Percentiles rank a stretch among this genome's conserved stretches.
Conservation (phyloP, 2,888 invertebrate genomes). For the Xestobium rufovillosum region DNA sequence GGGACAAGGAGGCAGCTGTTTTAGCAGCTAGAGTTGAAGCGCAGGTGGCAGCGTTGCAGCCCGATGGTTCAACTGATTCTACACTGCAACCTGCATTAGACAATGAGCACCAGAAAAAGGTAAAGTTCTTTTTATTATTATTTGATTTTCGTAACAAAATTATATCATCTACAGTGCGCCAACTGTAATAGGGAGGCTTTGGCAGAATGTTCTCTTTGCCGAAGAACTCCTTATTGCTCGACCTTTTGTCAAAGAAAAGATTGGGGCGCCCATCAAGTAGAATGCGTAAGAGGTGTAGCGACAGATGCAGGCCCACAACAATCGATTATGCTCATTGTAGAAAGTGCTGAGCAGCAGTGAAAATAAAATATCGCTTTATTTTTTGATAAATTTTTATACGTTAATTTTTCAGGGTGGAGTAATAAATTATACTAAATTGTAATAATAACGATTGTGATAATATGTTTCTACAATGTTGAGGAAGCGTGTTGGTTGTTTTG, state of each 20-base stretch:
- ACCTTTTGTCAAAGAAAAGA: slow-evolving; percentile 87
- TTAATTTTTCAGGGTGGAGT: too few species aligned
- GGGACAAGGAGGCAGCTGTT: slow-evolving; percentile 60
- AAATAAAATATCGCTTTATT: too few species aligned
- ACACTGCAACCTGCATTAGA: slow-evolving; percentile 54
- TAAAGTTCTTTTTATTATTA: too few species aligned
- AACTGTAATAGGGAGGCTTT: slow-evolving; percentile 84
- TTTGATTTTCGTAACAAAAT: not conserved
- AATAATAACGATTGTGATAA: too few species aligned
- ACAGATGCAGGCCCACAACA: slow-evolving; percentile 53
- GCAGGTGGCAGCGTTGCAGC: slow-evolving; percentile 50
- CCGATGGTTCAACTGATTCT: slow-evolving; percentile 47
- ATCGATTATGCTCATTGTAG: slow-evolving; percentile 81
- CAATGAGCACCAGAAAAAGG: slow-evolving; percentile 63
- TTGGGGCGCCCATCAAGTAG: slow-evolving; percentile 80
- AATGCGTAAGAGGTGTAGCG: slow-evolving; percentile 66
- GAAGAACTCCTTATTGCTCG: slow-evolving; percentile 81
- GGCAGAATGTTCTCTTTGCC: slow-evolving; percentile 79
- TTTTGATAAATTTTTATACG: too few species aligned
- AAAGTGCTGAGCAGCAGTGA: slow-evolving; percentile 59
- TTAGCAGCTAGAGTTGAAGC: slow-evolving; percentile 61
- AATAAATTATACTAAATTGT: too few species aligned
- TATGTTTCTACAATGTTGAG: too few species aligned
- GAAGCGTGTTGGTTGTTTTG: too few species aligned
- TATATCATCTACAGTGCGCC: slow-evolving; percentile 59